Conservation (phyloP, 2,797 vertebrate species). For the Tauraco hartlaubi region DNA sequence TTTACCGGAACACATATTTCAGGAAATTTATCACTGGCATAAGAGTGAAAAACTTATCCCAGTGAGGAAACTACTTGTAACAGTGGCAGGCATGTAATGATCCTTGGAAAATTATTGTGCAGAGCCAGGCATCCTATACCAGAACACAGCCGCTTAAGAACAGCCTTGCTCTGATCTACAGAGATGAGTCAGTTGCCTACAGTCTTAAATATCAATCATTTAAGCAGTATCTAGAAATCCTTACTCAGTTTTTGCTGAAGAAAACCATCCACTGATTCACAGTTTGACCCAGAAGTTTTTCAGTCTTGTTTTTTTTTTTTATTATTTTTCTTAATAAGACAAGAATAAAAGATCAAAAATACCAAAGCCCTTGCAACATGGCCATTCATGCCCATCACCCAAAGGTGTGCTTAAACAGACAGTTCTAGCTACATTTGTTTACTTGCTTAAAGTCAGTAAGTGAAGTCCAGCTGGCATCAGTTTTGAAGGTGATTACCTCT, state of each 20-base stretch:
- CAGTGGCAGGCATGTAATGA: neutral
- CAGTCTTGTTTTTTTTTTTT: too few species aligned
- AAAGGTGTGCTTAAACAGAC: neutral
- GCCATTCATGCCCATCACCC: neutral
- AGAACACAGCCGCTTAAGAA: fast-evolving
- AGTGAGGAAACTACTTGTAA: neutral
- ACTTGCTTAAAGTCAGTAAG: neutral
- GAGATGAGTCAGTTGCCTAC: neutral
- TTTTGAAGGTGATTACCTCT: neutral
- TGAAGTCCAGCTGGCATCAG: neutral
- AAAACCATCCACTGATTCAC: neutral
- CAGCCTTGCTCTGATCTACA: neutral
- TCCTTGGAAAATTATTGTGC: neutral
- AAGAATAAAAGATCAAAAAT: neutral
- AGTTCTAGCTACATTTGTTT: neutral
- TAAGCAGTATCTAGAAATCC: neutral
- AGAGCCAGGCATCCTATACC: neutral
- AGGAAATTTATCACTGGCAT: neutral
- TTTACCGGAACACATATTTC: neutral
- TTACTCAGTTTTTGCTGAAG: neutral
- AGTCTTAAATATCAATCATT: neutral
- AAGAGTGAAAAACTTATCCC: neutral
- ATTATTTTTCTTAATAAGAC: neutral
- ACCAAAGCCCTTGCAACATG: neutral
- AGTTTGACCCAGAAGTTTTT: neutral